A percentile compares a stretch with the other conserved stretches of the same genome.
Conservation (phyloP, 2,797 vertebrate species). For the Toxotes lorentzi region DNA sequence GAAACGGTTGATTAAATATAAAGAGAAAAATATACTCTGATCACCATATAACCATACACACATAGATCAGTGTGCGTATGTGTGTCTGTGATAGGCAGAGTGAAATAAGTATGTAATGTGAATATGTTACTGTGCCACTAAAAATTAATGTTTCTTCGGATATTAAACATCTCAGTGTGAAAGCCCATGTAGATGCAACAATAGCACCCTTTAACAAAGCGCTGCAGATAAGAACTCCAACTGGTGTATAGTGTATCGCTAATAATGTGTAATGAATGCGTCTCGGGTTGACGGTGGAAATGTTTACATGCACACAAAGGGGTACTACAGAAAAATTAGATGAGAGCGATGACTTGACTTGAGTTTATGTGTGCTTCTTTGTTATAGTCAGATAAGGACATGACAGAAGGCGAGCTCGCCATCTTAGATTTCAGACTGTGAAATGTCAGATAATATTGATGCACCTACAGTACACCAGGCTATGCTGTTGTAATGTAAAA, state of each 20-base stretch:
- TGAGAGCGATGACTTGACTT: not conserved
- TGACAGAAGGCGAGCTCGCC: not conserved
- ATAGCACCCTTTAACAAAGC: not conserved
- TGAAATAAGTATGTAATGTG: not conserved
- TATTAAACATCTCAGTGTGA: not conserved
- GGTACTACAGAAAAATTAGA: not conserved
- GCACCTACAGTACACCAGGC: not conserved
- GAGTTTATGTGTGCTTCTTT: not conserved
- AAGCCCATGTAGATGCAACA: not conserved
- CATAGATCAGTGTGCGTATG: not conserved
- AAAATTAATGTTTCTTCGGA: not conserved
- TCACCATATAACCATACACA: not conserved
- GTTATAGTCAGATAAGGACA: not conserved
- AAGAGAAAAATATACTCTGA: too few relatives aligned
- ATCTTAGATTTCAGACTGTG: not conserved
- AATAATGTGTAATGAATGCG: not conserved
- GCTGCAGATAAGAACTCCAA: constrained; percentile 7
- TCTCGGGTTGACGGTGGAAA: not conserved
- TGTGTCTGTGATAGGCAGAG: not conserved
- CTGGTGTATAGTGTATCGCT: not conserved
- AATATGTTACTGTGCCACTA: not conserved
- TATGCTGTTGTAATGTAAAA: not conserved
- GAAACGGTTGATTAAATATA: not conserved
- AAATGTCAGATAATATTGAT: constrained; percentile 8
- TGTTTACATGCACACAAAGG: not conserved